phyloP scores from a whole-genome alignment of 2,113 vertebrate genomes.

The Dasyprocta punctata region DNA sequence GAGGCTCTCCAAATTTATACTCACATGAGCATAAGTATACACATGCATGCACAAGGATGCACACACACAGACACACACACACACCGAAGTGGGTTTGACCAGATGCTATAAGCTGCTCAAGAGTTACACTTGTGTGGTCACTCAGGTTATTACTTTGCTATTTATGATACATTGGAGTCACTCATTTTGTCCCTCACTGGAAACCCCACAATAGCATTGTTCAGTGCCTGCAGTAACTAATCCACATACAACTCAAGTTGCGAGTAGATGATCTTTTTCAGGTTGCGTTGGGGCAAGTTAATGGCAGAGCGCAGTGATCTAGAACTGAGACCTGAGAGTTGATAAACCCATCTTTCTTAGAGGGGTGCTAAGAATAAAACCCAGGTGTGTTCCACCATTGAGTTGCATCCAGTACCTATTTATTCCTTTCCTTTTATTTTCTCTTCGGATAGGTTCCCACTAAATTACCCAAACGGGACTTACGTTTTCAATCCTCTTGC shows the following conservation, averaged over 20 bases:
- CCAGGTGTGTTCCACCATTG: background rate
- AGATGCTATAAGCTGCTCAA: background rate
- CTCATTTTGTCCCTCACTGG: background rate
- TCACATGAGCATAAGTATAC: too few relatives aligned
- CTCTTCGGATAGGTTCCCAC: too few relatives aligned
- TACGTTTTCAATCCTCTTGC: background rate
- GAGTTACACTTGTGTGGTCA: background rate
- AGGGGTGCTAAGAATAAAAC: background rate
- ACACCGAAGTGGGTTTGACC: background rate
- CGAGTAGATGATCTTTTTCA: background rate
- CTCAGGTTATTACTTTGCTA: background rate
- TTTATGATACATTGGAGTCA: background rate
- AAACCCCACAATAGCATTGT: background rate
- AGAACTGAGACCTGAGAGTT: background rate
- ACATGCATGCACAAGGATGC: fast-evolving
- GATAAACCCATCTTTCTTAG: background rate
- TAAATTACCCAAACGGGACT: background rate
- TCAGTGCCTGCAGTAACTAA: background rate
- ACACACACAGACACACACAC: background rate
- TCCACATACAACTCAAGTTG: background rate
- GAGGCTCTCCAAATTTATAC: background rate
- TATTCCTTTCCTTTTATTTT: background rate
- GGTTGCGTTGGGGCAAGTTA: fast-evolving
- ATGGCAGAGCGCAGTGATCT: background rate
- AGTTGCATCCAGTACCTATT: background rate